Percentiles rank a stretch among this genome's conserved stretches.
Conservation (phyloP, 1,140 invertebrate genomes). For the Drosophila lini region DNA sequence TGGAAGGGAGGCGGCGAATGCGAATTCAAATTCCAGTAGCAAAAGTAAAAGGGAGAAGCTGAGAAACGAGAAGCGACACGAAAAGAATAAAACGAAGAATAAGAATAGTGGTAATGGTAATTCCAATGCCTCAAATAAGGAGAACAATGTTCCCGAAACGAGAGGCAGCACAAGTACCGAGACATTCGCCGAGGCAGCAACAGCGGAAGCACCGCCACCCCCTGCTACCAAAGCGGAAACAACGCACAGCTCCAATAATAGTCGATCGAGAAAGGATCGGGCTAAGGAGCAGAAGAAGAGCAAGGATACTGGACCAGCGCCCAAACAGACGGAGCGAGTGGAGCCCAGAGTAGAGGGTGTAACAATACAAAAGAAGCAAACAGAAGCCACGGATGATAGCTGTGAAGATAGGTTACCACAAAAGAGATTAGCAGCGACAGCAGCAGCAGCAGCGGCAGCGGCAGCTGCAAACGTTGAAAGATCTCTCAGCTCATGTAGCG, state of each 20-base stretch:
- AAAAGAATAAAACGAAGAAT: conserved; percentile 73
- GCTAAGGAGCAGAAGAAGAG: conserved; percentile 45
- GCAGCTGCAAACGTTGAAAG: conserved; percentile 44
- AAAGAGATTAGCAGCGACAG: conserved; percentile 22
- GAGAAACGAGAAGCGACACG: conserved; percentile 72
- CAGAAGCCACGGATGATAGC: conserved; percentile 9
- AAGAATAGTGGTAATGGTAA: conserved; percentile 60
- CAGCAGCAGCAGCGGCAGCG: not conserved
- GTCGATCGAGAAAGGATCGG: conserved; percentile 50
- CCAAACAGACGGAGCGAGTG: conserved; percentile 30
- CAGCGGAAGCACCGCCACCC: conserved; percentile 27
- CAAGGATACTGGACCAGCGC: conserved; percentile 31
- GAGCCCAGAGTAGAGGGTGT: conserved; percentile 37
- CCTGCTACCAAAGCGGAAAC: conserved; percentile 44
- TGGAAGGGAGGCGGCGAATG: conserved; percentile 53
- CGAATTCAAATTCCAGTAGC: conserved; percentile 29
- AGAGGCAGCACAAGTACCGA: conserved; percentile 34
- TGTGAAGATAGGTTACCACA: conserved; percentile 40
- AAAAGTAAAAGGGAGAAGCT: conserved; percentile 73
- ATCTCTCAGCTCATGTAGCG: conserved; percentile 66
- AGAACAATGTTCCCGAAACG: conserved; percentile 66
- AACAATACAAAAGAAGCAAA: conserved; percentile 23
- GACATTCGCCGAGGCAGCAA: conserved; percentile 32
- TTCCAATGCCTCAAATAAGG: conserved; percentile 82
- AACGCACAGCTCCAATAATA: conserved; percentile 26